A percentile compares a stretch with the other conserved stretches of the same genome.
phyloP scores from a whole-genome alignment of 2,113 vertebrate genomes.

The Trematomus loennbergii region DNA sequence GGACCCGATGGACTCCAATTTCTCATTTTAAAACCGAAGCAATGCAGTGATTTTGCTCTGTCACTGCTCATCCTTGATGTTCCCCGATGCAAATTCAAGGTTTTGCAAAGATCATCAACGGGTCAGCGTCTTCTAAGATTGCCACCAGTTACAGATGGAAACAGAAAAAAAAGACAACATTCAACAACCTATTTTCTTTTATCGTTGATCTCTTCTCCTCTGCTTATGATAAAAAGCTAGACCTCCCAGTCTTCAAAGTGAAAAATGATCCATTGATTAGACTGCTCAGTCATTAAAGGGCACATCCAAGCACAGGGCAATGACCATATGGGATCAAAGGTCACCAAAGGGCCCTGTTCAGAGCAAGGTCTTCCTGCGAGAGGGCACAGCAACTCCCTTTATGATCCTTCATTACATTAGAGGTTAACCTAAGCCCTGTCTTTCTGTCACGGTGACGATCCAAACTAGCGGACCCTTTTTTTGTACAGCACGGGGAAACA shows the following conservation, averaged over 20 bases:
- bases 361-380: conserved; percentile 66
- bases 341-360: conserved; percentile 81
- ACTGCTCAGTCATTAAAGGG: conserved; percentile 81
- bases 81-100: conserved; percentile 19
- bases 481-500: conserved; percentile 46
- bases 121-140: conserved; percentile 21
- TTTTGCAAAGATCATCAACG: conserved; percentile 5
- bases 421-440: conserved; percentile 42
- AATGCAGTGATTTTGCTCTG: conserved; percentile 24
- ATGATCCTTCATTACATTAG: conserved; percentile 81
- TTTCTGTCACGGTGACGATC: background rate
- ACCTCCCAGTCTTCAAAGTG: conserved; percentile 53
- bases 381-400: conserved; percentile 75
- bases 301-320: conserved; percentile 72
- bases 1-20: conserved; percentile 28
- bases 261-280: conserved; percentile 83
- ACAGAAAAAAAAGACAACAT: conserved; percentile 3
- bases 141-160: conserved; percentile 5
- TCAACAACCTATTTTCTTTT: conserved; percentile 2
- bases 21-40: conserved; percentile 58
- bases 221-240: conserved; percentile 17
- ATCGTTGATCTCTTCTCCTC: background rate
- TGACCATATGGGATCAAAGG: conserved; percentile 82
- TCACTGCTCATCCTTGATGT: conserved; percentile 52
- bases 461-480: conserved; percentile 14